Conservation (phyloP, 2,888 invertebrate species). For the Luperina nickerlii region DNA sequence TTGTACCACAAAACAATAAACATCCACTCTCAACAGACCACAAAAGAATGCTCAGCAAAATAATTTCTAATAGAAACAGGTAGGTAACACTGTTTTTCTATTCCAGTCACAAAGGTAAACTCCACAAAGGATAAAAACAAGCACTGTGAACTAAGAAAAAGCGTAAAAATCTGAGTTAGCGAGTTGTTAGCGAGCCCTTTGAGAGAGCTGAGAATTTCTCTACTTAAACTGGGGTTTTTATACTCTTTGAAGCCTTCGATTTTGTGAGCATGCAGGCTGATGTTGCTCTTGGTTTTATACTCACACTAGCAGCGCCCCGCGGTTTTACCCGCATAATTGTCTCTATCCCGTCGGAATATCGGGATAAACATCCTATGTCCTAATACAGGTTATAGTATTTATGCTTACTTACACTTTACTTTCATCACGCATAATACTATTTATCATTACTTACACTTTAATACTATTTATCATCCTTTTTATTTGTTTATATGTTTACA, state of each 20-base stretch:
- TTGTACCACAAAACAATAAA: neutral
- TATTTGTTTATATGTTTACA: too few species aligned
- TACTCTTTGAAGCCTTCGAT: constrained; percentile 52
- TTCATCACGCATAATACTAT: too few species aligned
- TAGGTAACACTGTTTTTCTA: constrained; percentile 39
- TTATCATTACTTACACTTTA: too few species aligned
- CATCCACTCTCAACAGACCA: neutral
- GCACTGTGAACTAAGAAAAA: constrained; percentile 45
- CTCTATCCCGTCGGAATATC: too few species aligned
- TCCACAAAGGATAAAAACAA: constrained; percentile 59
- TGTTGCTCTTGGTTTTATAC: neutral
- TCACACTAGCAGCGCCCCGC: too few species aligned
- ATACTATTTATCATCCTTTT: too few species aligned
- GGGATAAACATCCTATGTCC: too few species aligned
- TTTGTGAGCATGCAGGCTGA: constrained; percentile 19
- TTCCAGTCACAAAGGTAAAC: constrained; percentile 60
- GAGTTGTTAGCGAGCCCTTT: constrained; percentile 68
- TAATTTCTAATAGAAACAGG: constrained; percentile 38
- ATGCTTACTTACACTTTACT: too few species aligned
- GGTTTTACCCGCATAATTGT: too few species aligned
- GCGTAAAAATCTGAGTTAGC: constrained; percentile 70
- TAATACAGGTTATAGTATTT: too few species aligned
- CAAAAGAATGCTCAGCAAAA: constrained; percentile 34
- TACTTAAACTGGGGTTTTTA: constrained; percentile 39
- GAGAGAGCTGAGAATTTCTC: constrained; percentile 48